A percentile compares a stretch with the other conserved stretches of the same genome.
Conservation (phyloP, 2,113 vertebrate species). For the Typhlomys cinereus region DNA sequence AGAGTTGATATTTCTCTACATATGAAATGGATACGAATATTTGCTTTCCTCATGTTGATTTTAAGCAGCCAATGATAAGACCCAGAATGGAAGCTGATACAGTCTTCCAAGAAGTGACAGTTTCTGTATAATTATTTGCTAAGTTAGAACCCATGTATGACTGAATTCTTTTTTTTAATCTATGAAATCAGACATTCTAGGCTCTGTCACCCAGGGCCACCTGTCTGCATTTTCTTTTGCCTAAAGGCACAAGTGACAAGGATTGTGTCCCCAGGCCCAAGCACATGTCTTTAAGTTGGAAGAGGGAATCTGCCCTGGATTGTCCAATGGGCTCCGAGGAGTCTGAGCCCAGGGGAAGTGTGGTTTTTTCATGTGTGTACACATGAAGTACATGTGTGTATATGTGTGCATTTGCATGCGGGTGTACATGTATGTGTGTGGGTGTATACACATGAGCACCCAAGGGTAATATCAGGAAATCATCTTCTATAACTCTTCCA, state of each 20-base stretch:
- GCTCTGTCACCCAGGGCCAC: conserved; percentile 43
- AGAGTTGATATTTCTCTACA: conserved; percentile 1
- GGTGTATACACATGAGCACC: too few species aligned
- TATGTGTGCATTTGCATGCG: too few species aligned
- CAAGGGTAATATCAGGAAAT: too few species aligned
- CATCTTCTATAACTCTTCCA: too few species aligned
- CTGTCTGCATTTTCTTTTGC: conserved; percentile 41
- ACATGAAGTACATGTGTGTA: too few species aligned
- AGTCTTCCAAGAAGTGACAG: background rate
- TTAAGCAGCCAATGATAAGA: background rate
- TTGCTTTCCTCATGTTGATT: background rate
- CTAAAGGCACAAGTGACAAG: background rate
- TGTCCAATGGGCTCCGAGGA: background rate
- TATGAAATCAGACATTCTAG: conserved; percentile 25
- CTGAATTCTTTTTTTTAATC: background rate
- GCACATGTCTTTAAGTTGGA: conserved; percentile 48
- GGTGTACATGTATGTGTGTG: too few species aligned
- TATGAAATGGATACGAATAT: conserved; percentile 23
- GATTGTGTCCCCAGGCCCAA: background rate
- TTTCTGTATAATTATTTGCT: conserved; percentile 51
- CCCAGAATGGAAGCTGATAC: background rate
- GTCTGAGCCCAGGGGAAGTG: too few species aligned
- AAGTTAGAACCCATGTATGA: background rate
- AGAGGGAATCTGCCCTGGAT: background rate
- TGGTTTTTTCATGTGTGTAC: too few species aligned